These are phyloP conservation scores for Acrocephalus kingi DNA, from an alignment of 2,113 vertebrate species.

Conservation along the genomic window DNA sequence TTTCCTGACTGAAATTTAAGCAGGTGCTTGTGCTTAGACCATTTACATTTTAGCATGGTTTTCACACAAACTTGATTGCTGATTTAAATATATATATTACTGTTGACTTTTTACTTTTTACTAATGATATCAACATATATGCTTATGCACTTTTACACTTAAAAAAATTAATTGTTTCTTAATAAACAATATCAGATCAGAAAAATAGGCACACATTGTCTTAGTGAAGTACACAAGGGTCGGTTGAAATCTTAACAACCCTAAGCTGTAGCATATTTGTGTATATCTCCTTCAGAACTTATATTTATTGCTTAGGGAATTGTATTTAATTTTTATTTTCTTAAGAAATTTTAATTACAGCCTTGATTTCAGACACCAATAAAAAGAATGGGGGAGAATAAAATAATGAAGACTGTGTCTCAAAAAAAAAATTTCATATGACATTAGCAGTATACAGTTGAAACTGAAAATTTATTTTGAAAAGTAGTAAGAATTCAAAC, in stretches of 20 bases:
- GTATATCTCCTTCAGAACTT: neutral
- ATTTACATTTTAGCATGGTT: neutral
- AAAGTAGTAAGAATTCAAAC: neutral
- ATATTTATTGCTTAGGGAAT: neutral
- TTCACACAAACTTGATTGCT: neutral
- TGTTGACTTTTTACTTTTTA: neutral
- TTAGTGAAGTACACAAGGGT: neutral
- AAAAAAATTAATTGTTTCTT: neutral
- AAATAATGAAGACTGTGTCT: neutral
- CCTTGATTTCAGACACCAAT: neutral
- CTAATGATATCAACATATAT: neutral
- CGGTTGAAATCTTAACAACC: neutral
- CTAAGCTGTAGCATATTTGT: neutral
- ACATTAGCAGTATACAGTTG: neutral
- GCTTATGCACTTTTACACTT: neutral
- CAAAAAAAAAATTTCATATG: neutral
- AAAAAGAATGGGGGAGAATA: accelerated
- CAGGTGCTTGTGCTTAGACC: neutral
- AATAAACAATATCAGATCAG: neutral
- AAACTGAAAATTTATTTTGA: neutral
- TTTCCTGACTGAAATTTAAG: neutral
- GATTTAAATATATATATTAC: neutral
- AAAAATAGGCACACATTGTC: neutral
- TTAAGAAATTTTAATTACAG: neutral
- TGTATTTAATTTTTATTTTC: neutral